phyloP scores from a whole-genome alignment of 2,888 invertebrate genomes.

The Drosophila helvetica region DNA sequence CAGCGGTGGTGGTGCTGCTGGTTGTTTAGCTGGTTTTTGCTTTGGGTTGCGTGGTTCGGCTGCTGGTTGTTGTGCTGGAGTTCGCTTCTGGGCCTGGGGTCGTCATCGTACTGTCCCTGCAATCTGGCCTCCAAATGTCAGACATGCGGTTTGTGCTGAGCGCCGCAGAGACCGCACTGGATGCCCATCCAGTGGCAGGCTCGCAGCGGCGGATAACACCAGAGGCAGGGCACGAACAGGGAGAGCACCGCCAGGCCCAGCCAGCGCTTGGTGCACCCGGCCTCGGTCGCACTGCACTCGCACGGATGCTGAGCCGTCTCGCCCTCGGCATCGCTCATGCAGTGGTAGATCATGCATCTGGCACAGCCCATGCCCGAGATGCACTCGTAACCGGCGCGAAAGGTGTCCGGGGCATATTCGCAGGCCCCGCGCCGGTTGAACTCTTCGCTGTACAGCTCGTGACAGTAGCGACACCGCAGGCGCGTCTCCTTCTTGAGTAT shows the following conservation, averaged over 20 bases:
- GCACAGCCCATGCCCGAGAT: slow-evolving; percentile 94
- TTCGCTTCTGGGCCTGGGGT: slow-evolving; percentile 75
- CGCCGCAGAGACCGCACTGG: slow-evolving; percentile 92
- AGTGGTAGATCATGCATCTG: slow-evolving; percentile 95
- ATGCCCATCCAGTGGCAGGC: slow-evolving; percentile 93
- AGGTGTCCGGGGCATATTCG: slow-evolving; percentile 93
- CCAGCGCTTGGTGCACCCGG: slow-evolving; percentile 92
- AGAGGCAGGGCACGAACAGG: slow-evolving; percentile 95
- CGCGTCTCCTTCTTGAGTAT: slow-evolving; percentile 83
- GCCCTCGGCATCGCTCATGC: slow-evolving; percentile 95
- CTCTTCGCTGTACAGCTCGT: slow-evolving; percentile 92
- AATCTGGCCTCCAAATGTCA: slow-evolving; percentile 84
- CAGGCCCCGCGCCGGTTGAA: slow-evolving; percentile 94
- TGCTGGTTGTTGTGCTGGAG: slow-evolving; percentile 37
- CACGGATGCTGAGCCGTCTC: slow-evolving; percentile 94
- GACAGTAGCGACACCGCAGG: slow-evolving; percentile 88
- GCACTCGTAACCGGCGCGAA: slow-evolving; percentile 91
- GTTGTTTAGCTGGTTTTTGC: slow-evolving; percentile 2
- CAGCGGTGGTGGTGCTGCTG: slow-evolving; percentile 22
- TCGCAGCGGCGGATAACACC: slow-evolving; percentile 95
- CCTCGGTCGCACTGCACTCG: slow-evolving; percentile 88
- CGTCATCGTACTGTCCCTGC: slow-evolving; percentile 79
- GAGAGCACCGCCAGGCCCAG: slow-evolving; percentile 93
- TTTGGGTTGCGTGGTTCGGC: slow-evolving; percentile 5
- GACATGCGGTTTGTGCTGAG: slow-evolving; percentile 88